Percentiles rank a stretch among this genome's conserved stretches.
Evolutionary conservation across 2,888 invertebrate genomes (phyloP).

Genomic region (Hirtodrosophila alboralis): DNA sequence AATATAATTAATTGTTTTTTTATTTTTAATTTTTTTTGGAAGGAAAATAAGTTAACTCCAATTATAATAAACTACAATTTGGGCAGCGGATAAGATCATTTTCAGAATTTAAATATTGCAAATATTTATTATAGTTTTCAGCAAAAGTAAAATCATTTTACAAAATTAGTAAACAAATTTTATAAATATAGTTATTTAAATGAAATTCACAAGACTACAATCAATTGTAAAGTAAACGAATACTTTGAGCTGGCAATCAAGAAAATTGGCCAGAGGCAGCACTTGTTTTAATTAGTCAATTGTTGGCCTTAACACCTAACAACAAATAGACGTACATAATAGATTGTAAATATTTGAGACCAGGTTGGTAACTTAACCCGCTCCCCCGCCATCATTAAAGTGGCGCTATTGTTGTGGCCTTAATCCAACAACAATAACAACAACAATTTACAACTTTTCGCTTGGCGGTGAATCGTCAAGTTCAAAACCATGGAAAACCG

Average conservation of each 20-base stretch:
- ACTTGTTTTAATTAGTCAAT: slow-evolving; percentile 58
- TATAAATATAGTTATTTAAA: background rate
- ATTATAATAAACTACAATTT: too few species aligned
- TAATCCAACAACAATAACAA: slow-evolving; percentile 57
- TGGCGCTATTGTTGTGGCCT: slow-evolving; percentile 61
- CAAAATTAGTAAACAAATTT: too few species aligned
- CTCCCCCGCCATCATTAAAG: slow-evolving; percentile 30
- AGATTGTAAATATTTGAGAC: slow-evolving; percentile 76
- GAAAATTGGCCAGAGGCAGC: slow-evolving; percentile 61
- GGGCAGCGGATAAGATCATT: too few species aligned
- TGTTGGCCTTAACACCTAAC: slow-evolving; percentile 50
- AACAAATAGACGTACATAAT: slow-evolving; percentile 59
- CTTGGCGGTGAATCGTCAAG: slow-evolving; percentile 46
- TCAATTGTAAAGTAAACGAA: slow-evolving; percentile 5
- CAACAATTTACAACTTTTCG: slow-evolving; percentile 55
- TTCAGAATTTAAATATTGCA: too few species aligned
- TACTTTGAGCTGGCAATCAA: slow-evolving; percentile 54
- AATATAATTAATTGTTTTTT: too few species aligned
- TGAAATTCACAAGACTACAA: background rate
- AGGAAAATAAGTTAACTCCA: too few species aligned
- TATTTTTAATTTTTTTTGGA: too few species aligned
- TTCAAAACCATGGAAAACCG: slow-evolving; percentile 24
- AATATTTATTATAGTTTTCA: too few species aligned
- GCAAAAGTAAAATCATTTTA: too few species aligned
- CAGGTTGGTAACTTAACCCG: slow-evolving; percentile 36